Base-by-base conservation (phyloP, 2,113 vertebrate genomes). In the Laticauda laticaudata region DNA sequence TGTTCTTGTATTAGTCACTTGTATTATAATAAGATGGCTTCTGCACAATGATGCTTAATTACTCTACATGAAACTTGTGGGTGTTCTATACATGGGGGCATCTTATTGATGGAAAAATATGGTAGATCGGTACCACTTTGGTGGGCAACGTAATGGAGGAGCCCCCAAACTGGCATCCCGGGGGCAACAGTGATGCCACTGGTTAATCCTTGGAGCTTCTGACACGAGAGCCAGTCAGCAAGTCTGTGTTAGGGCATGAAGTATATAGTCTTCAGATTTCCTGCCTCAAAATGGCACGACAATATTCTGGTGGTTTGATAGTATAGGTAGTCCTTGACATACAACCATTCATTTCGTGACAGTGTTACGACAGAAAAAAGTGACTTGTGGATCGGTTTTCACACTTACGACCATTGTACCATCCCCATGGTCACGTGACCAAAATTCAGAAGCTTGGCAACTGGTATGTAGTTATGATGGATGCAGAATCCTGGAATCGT, bases 211-310 rank as follows among this genome's bases (percentile, higher is more conserved):
- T 14, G 0, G 29, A n/a, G 64, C 4, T 69, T 69, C 4, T 0
- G 4, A 15, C 12, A n/a, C 0, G 5, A 69, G 29, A 69, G 29
- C 0, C 4, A n/a, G 4, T n/a, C 29, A 69, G 29, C 12, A 2
- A 34, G 69, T 81, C 34, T 81, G 1, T 21, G 18, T 81, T 81
- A 43, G 34, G 1, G 34, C 18, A 21, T 3, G 18, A 34, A 81
- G 7, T 21, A 81, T 20, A 39, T 81, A 81, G 69, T 39, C 69
- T 81, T 81, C 75, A 81, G 34, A 81, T 81, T 39, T 81, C 64
- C 64, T 69, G 64, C 12, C 64, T 69, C 75, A 81, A 81, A 39
- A 81, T 21, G 69, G 69, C 69, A 39, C 2, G 69, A 21, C 75
- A 81, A 81, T 43, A 81, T 39, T 81, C 34, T 81, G 34, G 18